These are phyloP conservation scores for Rhizoglyphus robini DNA, from an alignment of 1,140 invertebrate species.

Conservation along the genomic window DNA sequence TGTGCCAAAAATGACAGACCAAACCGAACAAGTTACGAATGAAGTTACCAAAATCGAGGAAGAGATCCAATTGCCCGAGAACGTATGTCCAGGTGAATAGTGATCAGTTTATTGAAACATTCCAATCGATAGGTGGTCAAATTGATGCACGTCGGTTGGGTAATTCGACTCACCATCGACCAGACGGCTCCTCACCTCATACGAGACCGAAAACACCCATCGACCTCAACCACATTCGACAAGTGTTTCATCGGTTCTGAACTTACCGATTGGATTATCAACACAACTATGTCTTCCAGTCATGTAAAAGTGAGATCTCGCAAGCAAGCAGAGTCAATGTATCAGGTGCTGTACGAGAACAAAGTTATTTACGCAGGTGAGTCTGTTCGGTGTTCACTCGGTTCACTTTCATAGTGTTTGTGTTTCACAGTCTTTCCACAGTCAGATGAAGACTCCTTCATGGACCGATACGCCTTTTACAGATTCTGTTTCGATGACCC, in stretches of 20 bases:
- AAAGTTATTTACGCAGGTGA: conserved; percentile 8
- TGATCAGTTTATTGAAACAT: too few species aligned
- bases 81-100: too few species aligned
- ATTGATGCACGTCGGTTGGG: conserved; percentile 49
- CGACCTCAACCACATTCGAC: background rate
- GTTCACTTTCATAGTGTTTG: conserved; percentile 25
- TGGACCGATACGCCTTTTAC: conserved; percentile 69
- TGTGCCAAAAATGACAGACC: background rate
- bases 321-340: conserved; percentile 60
- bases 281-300: conserved; percentile 30
- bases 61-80: background rate
- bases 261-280: conserved; percentile 61
- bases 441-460: conserved; percentile 53
- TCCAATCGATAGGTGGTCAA: background rate
- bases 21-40: background rate
- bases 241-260: conserved; percentile 48
- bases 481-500: conserved; percentile 60
- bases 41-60: background rate
- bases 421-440: conserved; percentile 5
- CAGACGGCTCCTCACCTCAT: conserved; percentile 47
- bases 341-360: conserved; percentile 45
- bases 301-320: conserved; percentile 40
- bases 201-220: conserved; percentile 42
- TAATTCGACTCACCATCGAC: conserved; percentile 51
- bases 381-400: too few species aligned